Base-by-base conservation (phyloP, 2,113 vertebrate genomes). In the Thinocorus orbignyianus region DNA sequence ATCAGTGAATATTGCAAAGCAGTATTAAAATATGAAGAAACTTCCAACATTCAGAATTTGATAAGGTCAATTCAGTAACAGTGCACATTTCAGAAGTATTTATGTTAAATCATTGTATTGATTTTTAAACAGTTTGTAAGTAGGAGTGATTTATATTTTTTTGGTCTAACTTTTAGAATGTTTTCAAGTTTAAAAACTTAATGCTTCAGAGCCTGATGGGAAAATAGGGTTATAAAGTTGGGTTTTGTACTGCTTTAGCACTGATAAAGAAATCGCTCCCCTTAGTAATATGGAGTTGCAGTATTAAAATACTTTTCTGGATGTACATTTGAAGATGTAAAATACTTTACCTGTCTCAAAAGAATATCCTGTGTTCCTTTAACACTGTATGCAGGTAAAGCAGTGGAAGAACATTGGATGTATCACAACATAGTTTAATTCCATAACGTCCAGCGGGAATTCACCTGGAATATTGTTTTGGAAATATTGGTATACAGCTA, bases 401-500 rank as follows among this genome's bases (percentile, higher is more conserved):
- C 13, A 46, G 46, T 57, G 31, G 66, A 65, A 78, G 13, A 76
- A 7, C 2, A 1, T 22, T 80, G 28, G 46, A 26, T 74, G 49
- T 70, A 81, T 90, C 28, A 24, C 16, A 60, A 39, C 19, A 28
- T 26, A 39, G 17, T 49, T 90, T 49, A 55, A 55, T 65, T 91
- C 51, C 23, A 69, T 55, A 52, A 66, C 3, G 5, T 81, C 85
- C 60, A 82, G 37, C 16, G 31, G 37, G 92, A 96, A 88, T 84
- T 57, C 71, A 76, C 73, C 71, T 73, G 65, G 55, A 81, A 41
- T 93, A 92, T 72, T 79, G 20, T 90, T 97, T 92, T 91, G 81
- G 68, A 86, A n/a, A 37, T 52, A n/a, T 1, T 70, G 28, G 10
- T 96, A 49, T 30, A 51, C 44, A 84, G 52, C 35, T 88, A 46